These are phyloP conservation scores for Oreochromis tanganicae DNA, from an alignment of 2,113 vertebrate species.

Conservation along the genomic window DNA sequence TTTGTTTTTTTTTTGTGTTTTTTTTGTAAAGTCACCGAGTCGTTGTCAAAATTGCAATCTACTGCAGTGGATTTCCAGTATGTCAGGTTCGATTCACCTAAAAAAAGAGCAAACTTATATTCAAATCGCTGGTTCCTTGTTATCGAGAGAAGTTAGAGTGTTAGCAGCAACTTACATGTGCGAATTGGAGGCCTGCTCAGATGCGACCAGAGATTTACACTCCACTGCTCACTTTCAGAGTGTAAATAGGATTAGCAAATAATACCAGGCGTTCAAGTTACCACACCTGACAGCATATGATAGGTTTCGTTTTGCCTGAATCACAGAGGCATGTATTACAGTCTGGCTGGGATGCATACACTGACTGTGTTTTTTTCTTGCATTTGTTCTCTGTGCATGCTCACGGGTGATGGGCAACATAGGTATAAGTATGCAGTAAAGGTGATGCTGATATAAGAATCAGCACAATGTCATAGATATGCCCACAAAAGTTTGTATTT, in stretches of 20 bases:
- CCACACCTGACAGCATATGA: constrained; percentile 36
- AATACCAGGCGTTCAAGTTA: constrained; percentile 40
- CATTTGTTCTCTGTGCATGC: not conserved
- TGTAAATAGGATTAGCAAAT: constrained; percentile 51
- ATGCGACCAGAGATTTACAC: constrained; percentile 36
- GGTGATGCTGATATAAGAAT: not conserved
- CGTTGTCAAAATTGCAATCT: constrained; percentile 16
- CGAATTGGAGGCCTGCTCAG: not conserved
- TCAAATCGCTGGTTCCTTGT: not conserved
- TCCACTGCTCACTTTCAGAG: constrained; percentile 41
- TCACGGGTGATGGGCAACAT: not conserved
- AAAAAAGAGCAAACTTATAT: not conserved
- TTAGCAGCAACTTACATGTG: not conserved
- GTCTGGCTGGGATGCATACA: not conserved
- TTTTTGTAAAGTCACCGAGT: not conserved
- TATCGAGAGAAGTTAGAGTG: not conserved
- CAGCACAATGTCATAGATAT: not conserved
- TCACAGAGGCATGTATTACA: not conserved
- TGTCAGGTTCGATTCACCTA: not conserved
- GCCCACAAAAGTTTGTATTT: not conserved
- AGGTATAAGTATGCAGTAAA: not conserved
- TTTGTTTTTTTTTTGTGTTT: not conserved
- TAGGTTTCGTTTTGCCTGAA: constrained; percentile 49
- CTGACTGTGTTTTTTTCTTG: not conserved
- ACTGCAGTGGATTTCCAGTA: not conserved